Conservation (phyloP, 2,797 vertebrate species). For the Lateolabrax maculatus region DNA sequence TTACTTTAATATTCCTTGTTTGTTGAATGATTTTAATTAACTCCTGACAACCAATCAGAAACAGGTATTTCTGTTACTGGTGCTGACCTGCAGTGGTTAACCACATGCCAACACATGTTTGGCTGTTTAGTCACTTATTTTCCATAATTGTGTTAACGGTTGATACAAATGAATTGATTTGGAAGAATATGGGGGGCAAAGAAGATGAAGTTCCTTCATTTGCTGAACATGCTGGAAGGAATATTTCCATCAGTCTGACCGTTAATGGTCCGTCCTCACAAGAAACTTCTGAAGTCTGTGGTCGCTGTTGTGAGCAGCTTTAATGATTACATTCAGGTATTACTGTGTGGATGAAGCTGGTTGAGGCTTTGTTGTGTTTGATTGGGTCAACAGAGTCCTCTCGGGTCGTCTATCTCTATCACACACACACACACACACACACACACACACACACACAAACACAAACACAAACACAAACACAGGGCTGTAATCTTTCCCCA, state of each 20-base stretch:
- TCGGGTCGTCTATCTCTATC: background rate
- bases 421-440: background rate
- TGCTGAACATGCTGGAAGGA: background rate
- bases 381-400: constrained; percentile 19
- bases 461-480: constrained; percentile 6
- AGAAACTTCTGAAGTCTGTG: background rate
- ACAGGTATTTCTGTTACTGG: background rate
- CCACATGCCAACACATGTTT: background rate
- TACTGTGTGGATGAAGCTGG: constrained; percentile 11
- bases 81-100: background rate
- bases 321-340: constrained; percentile 17
- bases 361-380: constrained; percentile 12
- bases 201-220: background rate
- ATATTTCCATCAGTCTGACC: background rate
- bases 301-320: constrained; percentile 18
- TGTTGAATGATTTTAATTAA: background rate
- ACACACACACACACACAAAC: background rate
- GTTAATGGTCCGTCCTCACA: constrained; percentile 3
- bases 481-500: constrained; percentile 36
- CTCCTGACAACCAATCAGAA: background rate
- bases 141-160: background rate
- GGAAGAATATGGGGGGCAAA: background rate
- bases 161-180: background rate
- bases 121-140: too few species aligned
- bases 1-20: background rate